These are phyloP conservation scores for Celastrina argiolus DNA, from an alignment of 2,888 invertebrate species.

Conservation along the genomic window DNA sequence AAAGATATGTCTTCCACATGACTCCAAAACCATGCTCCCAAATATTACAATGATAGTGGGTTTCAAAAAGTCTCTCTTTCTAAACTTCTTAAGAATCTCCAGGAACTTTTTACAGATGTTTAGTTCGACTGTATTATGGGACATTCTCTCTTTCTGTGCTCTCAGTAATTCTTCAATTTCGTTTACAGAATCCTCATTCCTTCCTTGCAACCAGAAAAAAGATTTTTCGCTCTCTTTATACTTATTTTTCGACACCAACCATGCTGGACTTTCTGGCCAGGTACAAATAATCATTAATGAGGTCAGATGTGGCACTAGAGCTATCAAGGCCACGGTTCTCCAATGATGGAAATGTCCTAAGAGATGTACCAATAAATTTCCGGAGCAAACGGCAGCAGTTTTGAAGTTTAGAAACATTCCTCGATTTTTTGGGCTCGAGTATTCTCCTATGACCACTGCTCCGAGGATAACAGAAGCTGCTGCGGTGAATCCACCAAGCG, in stretches of 20 bases:
- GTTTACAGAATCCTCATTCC: constrained; percentile 32
- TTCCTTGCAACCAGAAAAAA: constrained; percentile 72
- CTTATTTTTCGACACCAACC: constrained; percentile 74
- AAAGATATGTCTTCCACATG: constrained; percentile 45
- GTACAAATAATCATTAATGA: constrained; percentile 51
- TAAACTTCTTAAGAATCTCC: constrained; percentile 44
- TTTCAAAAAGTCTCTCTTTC: constrained; percentile 46
- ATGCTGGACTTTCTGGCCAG: constrained; percentile 80
- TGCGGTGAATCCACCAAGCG: constrained; percentile 44
- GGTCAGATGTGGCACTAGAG: constrained; percentile 40
- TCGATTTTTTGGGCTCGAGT: constrained; percentile 47
- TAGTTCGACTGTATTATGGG: constrained; percentile 25
- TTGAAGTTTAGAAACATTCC: constrained; percentile 55
- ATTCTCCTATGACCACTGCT: constrained; percentile 55
- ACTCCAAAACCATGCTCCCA: constrained; percentile 44
- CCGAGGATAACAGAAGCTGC: constrained; percentile 45
- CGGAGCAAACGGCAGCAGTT: constrained; percentile 47
- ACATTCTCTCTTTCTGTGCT: constrained; percentile 41
- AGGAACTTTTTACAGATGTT: constrained; percentile 26
- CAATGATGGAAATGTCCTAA: constrained; percentile 43
- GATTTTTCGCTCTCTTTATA: constrained; percentile 65
- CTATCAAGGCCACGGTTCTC: constrained; percentile 44
- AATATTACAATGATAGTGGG: constrained; percentile 46
- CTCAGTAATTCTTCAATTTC: constrained; percentile 46
- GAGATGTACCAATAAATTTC: constrained; percentile 44